Evolutionary conservation across 2,888 invertebrate genomes (phyloP), one percentile per base, ranked within the genome.

Genomic region (Hemithea aestivaria): DNA sequence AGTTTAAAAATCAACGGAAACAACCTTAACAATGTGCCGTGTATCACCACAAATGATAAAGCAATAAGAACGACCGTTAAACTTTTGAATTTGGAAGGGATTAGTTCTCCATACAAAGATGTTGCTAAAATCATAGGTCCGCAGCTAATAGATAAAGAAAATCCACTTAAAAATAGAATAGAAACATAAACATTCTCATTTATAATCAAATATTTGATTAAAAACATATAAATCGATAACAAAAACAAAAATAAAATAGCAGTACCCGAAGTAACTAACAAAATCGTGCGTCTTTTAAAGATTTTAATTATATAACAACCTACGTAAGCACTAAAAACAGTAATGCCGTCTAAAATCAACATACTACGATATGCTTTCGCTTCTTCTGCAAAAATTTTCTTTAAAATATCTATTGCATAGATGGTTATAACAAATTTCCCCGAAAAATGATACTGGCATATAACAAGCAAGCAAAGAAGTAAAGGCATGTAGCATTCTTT

Each of bases 401-500:
- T 36, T 29, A 36, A 29, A 1, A 36, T 25, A 2, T 36, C 36
- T n/a, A 36, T 8, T 5, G 36, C 36, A 10, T 36, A 36, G 0
- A 36, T 20, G 1, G 36, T 36, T 11, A 36, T 29, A 4, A 36
- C 36, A 11, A 36, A 36, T 20, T 36, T 36, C 0, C 36, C 36
- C 0, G 36, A 36, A n/a, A 36, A 30, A 12, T 36, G 36, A 8
- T 36, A 36, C 7, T 36, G 36, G 0, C 20, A 11, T 7, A 36
- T 9, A 0, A 20, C 29, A 1, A 20, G 2, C 1, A 36, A 8
- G 11, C 16, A 36, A 10, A 36, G 10, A 7, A 29, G 11, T 6
- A 36, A 7, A 3, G 36, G 36, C 29, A 36, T 29, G n/a, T 36
- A 29, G 11, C 29, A 36, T n/a, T 30, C 24, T 30, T 5, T 36